Percentiles rank a stretch among this genome's conserved stretches.
phyloP scores from a whole-genome alignment of 2,888 invertebrate species.

The Eupithecia subfuscata region DNA sequence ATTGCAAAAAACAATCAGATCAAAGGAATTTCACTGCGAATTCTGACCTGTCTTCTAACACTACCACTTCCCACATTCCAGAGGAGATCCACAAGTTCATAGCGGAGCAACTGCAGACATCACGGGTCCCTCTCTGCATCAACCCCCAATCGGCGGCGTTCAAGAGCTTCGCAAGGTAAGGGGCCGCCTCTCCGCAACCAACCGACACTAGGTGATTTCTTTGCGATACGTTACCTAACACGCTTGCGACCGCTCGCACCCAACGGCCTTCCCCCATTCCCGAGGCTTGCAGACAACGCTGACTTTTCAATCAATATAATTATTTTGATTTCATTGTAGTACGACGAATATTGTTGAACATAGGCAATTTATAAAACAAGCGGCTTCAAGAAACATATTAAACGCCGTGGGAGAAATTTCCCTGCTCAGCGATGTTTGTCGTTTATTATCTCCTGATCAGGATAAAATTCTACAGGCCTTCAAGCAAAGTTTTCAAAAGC shows the following conservation, averaged over 20 bases:
- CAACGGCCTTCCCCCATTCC: slow-evolving; percentile 60
- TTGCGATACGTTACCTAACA: slow-evolving; percentile 78
- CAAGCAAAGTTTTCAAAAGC: not conserved
- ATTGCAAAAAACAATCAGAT: not conserved
- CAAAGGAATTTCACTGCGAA: not conserved
- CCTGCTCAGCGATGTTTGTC: not conserved
- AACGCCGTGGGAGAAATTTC: not conserved
- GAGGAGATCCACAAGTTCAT: slow-evolving; percentile 99
- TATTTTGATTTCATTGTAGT: not conserved
- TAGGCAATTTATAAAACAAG: not conserved
- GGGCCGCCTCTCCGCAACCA: slow-evolving; percentile 75
- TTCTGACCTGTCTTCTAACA: not conserved
- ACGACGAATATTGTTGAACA: not conserved
- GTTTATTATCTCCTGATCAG: not conserved
- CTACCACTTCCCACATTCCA: slow-evolving; percentile 59
- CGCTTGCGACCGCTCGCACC: slow-evolving; percentile 79
- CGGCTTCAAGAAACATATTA: not conserved
- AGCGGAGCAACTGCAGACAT: slow-evolving; percentile 97
- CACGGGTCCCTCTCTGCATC: slow-evolving; percentile 99
- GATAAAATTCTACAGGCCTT: not conserved
- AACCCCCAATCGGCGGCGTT: slow-evolving; percentile 99
- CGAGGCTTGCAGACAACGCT: slow-evolving; percentile 45
- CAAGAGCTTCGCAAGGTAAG: slow-evolving; percentile 99
- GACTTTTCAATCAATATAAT: not conserved
- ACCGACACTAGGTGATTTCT: slow-evolving; percentile 84